Evolutionary conservation across 2,888 invertebrate species (phyloP), one percentile per base, ranked within the genome.

Genomic region (Melipona beecheii): DNA sequence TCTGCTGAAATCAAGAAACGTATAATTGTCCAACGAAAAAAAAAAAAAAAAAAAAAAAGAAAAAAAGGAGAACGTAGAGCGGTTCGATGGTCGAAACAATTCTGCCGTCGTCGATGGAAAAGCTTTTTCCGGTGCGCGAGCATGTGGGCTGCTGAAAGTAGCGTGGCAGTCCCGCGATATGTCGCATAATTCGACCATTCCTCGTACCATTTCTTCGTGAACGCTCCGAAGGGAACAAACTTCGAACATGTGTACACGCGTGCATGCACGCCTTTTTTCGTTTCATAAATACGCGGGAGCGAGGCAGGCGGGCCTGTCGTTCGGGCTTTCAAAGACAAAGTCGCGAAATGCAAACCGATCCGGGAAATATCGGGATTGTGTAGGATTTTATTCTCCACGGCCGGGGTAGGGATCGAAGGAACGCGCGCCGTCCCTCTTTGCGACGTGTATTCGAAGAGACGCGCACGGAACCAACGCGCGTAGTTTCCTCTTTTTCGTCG

Each of bases 151-250:
- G 70, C 58, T 43, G 52, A 72, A 60, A 56, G 81, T 78, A 72
- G 83, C 68, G 78, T 73, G 82, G 75, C 43, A 43, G 81, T 58
- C 80, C 84, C 72, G 90, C 90, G 91, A 92, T 92, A 91, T 92
- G 92, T 91, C 91, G 92, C 90, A 92, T 92, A 92, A 92, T 92
- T 92, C 89, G 81, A 82, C 91, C 86, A 92, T 92, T 91, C 90
- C 89, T 92, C 92, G 90, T 87, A 84, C 86, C 83, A 88, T 78
- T 76, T 76, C 75, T 72, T 70, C 62, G 64, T 68, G 64, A 78
- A 56, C 62, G 76, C 50, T 84, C 74, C 80, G 86, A 58, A 85
- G 86, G 88, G 83, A 86, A 87, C 87, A 79, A 86, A 83, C 85
- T 89, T 83, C 74, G 81, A 84, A 86, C 90, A 87, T 86, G 80